A percentile compares a stretch with the other conserved stretches of the same genome.
Conservation (phyloP, 1,140 invertebrate genomes). For the Holotrichia oblita region DNA sequence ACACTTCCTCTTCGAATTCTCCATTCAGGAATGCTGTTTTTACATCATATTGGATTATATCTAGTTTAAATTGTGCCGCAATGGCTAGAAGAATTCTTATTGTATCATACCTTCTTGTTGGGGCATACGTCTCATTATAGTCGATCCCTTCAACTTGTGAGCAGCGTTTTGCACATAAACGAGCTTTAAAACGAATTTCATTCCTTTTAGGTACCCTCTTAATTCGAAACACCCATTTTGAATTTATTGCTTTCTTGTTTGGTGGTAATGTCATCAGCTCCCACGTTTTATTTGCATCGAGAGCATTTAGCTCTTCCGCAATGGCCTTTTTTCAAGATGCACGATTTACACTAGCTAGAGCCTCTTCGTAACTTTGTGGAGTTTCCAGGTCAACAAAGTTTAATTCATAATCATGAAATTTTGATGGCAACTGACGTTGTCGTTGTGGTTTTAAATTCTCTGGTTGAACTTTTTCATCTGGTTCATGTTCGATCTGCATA, state of each 20-base stretch:
- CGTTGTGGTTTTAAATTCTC: too few species aligned
- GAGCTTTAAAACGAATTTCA: constrained; percentile 48
- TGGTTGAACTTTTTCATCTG: too few species aligned
- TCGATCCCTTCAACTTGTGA: constrained; percentile 52
- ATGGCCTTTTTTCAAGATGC: constrained; percentile 53
- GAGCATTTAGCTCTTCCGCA: constrained; percentile 52
- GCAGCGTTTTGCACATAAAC: constrained; percentile 55
- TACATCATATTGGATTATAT: constrained; percentile 53
- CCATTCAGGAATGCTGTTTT: constrained; percentile 55
- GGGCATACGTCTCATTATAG: constrained; percentile 53
- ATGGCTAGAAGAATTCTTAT: constrained; percentile 49
- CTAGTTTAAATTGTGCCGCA: constrained; percentile 48
- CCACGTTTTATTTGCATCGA: constrained; percentile 54
- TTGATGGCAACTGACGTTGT: too few species aligned
- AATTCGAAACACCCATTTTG: constrained; percentile 59
- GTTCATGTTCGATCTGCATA: background rate
- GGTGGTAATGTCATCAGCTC: constrained; percentile 52
- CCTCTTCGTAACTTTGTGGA: background rate
- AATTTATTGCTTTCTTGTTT: constrained; percentile 53
- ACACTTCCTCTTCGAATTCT: constrained; percentile 54
- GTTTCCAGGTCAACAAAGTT: too few species aligned
- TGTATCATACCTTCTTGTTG: constrained; percentile 50
- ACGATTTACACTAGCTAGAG: background rate
- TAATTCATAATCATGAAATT: too few species aligned
- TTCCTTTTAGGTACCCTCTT: constrained; percentile 46